Conservation (phyloP, 2,888 invertebrate genomes). For the Hirtodrosophila trivittata region DNA sequence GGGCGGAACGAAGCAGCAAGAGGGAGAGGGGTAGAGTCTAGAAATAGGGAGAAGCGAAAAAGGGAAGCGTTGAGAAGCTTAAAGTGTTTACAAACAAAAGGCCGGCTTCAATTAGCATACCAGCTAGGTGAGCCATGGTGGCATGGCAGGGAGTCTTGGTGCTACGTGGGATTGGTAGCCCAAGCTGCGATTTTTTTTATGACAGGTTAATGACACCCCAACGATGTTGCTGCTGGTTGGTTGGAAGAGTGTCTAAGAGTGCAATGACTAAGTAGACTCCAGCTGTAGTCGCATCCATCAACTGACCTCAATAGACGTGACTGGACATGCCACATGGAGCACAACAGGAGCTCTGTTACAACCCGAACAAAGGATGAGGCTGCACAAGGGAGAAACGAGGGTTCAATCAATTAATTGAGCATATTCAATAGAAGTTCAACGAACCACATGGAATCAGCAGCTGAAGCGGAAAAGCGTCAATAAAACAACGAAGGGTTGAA, state of each 20-base stretch:
- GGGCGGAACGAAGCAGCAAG: constrained; percentile 38
- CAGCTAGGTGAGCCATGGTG: constrained; percentile 62
- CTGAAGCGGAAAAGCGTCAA: constrained; percentile 38
- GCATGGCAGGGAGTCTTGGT: constrained; percentile 41
- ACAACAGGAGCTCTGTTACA: constrained; percentile 8
- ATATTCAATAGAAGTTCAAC: constrained; percentile 68
- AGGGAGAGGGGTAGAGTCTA: not conserved
- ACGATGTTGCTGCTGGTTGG: constrained; percentile 17
- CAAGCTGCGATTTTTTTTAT: constrained; percentile 69
- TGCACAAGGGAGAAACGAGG: constrained; percentile 35
- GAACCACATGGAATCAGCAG: constrained; percentile 63
- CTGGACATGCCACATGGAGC: constrained; percentile 23
- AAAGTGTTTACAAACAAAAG: constrained; percentile 74
- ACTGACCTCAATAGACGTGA: constrained; percentile 65
- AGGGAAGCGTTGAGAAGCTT: constrained; percentile 24
- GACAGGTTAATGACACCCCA: constrained; percentile 74
- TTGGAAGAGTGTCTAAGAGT: constrained; percentile 32
- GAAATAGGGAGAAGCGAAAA: not conserved
- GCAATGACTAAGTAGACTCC: constrained; percentile 33
- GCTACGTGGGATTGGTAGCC: constrained; percentile 30
- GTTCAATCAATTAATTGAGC: constrained; percentile 78
- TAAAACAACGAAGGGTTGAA: constrained; percentile 37
- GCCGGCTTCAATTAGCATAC: constrained; percentile 70
- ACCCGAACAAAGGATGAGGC: not conserved
- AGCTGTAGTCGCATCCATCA: constrained; percentile 15